phyloP scores from a whole-genome alignment of 2,113 vertebrate species.

The Cepphus grylle region DNA sequence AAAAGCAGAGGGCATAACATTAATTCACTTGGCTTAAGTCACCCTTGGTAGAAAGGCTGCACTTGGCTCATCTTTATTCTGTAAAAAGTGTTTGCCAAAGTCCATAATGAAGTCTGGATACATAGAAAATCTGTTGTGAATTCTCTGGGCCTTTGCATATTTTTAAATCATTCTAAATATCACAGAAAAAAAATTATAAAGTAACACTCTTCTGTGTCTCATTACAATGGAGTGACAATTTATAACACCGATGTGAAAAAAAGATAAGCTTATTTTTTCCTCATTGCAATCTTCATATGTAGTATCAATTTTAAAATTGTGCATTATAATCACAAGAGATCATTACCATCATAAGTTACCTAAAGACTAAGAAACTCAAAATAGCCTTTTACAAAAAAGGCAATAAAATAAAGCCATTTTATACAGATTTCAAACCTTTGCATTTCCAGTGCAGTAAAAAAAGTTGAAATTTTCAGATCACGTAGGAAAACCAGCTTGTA shows the following conservation, averaged over 20 bases:
- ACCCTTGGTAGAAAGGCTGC: neutral
- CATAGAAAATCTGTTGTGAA: neutral
- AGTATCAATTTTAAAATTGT: neutral
- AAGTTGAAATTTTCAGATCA: neutral
- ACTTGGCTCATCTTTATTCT: neutral
- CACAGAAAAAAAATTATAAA: neutral
- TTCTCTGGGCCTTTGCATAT: neutral
- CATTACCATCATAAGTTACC: neutral
- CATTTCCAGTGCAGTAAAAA: neutral
- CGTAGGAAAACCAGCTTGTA: neutral
- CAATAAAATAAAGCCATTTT: neutral
- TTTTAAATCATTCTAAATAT: constrained; percentile 4
- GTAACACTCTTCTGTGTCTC: neutral
- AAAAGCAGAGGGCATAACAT: neutral
- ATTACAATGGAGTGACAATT: neutral
- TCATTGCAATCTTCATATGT: neutral
- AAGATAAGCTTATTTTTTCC: neutral
- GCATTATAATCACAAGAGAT: neutral
- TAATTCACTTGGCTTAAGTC: neutral
- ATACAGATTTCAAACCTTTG: neutral
- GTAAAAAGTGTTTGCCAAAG: neutral
- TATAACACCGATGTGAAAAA: neutral
- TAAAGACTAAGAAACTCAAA: neutral
- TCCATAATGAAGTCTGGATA: neutral
- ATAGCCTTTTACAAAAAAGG: neutral